phyloP scores from a whole-genome alignment of 2,113 vertebrate species.

The Pristiophorus japonicus region DNA sequence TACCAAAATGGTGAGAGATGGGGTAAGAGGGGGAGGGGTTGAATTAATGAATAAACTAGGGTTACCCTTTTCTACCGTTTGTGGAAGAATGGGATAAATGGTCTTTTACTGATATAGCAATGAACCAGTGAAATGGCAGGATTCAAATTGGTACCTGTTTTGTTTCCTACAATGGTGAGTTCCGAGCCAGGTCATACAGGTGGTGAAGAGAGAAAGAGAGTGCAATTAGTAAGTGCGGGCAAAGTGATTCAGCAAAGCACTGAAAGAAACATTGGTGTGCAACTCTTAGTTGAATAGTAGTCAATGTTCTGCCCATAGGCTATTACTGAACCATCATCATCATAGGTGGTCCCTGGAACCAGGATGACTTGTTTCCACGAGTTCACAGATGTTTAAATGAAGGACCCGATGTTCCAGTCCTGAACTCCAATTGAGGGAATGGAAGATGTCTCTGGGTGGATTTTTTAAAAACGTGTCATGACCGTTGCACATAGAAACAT shows the following conservation, averaged over 20 bases:
- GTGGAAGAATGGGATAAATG: not conserved
- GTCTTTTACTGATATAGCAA: not conserved
- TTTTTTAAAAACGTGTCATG: no score
- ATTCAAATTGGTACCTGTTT: not conserved
- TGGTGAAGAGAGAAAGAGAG: not conserved
- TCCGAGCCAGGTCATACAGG: not conserved
- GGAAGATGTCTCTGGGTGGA: no score
- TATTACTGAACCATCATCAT: not conserved
- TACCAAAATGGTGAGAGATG: not conserved
- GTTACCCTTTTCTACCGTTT: not conserved
- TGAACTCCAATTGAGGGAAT: no score
- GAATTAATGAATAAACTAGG: not conserved
- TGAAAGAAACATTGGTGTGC: not conserved
- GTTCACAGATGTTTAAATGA: no score
- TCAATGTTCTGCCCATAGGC: not conserved
- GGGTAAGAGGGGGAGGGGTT: not conserved
- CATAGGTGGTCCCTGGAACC: no score
- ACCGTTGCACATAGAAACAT: no score
- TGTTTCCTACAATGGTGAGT: not conserved
- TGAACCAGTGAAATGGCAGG: not conserved
- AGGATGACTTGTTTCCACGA: no score
- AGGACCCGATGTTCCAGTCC: no score
- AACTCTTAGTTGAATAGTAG: not conserved
- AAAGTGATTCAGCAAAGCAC: not conserved
- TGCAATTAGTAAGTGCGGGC: not conserved